Evolutionary conservation across 1,140 invertebrate genomes (phyloP).

Genomic region (Laodelphax striatellus): DNA sequence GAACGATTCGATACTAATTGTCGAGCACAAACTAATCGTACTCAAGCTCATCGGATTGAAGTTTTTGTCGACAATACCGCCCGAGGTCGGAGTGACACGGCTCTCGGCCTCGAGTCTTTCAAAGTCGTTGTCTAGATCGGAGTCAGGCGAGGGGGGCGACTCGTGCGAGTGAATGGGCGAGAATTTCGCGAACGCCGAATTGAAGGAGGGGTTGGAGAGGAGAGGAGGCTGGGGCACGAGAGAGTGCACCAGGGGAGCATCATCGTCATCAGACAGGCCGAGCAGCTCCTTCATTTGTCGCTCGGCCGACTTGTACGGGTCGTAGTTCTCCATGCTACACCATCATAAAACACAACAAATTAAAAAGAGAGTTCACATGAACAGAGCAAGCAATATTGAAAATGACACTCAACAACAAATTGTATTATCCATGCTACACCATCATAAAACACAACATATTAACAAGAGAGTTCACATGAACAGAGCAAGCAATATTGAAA

Average conservation of each 20-base stretch:
- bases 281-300: slow-evolving; percentile 55
- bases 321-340: slow-evolving; percentile 35
- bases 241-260: background rate
- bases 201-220: slow-evolving; percentile 27
- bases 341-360: background rate
- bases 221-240: slow-evolving; percentile 4
- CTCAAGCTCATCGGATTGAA: slow-evolving; percentile 28
- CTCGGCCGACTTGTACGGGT: slow-evolving; percentile 53
- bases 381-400: too few relatives aligned
- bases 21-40: slow-evolving; percentile 35
- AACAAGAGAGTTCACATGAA: too few relatives aligned
- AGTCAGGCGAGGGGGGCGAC: slow-evolving; percentile 12
- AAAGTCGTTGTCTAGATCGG: slow-evolving; percentile 4
- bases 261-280: slow-evolving; percentile 29
- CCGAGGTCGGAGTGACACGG: background rate
- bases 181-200: slow-evolving; percentile 36
- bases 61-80: slow-evolving; percentile 4
- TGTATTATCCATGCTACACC: slow-evolving; percentile 26
- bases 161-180: slow-evolving; percentile 21
- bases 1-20: slow-evolving; percentile 27
- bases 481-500: too few relatives aligned
- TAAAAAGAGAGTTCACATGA: too few relatives aligned
- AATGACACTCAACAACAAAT: background rate
- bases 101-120: slow-evolving; percentile 4
- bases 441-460: background rate